Evolutionary conservation across 1,140 invertebrate species (phyloP), one percentile per base, ranked within the genome.

Genomic region (Heliconius eleuchia): DNA sequence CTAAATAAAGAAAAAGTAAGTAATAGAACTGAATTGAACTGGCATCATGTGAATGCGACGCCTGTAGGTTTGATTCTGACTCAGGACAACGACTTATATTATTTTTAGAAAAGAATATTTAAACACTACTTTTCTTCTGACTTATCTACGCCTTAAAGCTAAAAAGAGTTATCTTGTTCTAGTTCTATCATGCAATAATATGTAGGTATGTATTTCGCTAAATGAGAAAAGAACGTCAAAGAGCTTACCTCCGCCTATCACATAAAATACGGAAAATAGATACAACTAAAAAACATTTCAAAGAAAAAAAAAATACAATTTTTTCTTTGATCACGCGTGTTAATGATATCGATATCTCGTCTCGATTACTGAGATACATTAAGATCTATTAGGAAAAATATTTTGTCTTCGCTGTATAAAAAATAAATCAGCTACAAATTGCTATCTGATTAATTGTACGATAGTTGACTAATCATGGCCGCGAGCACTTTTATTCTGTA

Each of bases 391-490:
- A 66, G 30, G 60, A 66, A 6, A 66, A 66, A 66, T 66, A 66
- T 66, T 57, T 66, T 66, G 60, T 27, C 60, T 66, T 30, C 60
- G 60, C 60, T 66, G 11, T 66, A 66, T 66, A 27, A 6, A 16
- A 27, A 66, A 66, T 66, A 66, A 66, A 66, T 66, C 60, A 23
- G 19, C 30, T 72, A 87, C 76, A 83, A 83, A 83, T 81, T 80
- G 76, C 42, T 80, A 77, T 66, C 82, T 79, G 81, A 84, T 85
- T 85, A 88, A 84, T 87, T 83, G 84, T 80, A 81, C 46, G 79
- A 80, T 88, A 87, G 89, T 91, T 89, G 85, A 90, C 86, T 87
- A 89, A 87, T 89, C 88, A 87, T 80, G 86, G 23, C 27, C 60
- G 27, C 60, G 27, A 30, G 60, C 60, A 16, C 30, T 66, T 19